Evolutionary conservation across 2,888 invertebrate species (phyloP).

Genomic region (Drosophila imparisetae): DNA sequence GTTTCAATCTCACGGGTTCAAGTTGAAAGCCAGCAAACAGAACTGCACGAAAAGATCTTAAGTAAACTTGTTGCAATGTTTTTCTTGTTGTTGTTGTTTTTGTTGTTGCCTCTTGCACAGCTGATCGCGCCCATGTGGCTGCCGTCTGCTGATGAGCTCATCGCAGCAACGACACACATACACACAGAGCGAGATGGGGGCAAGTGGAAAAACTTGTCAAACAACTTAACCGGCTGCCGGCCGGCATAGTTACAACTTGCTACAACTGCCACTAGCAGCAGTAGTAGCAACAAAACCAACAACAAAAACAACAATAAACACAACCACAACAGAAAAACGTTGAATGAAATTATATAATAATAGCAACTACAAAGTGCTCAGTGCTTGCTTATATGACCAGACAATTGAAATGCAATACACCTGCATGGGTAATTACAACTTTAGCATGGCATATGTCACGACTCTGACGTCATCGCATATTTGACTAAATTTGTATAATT

Average conservation of each 20-base stretch:
- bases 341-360: slow-evolving; percentile 75
- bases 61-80: not conserved
- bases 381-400: slow-evolving; percentile 37
- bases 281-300: slow-evolving; percentile 6
- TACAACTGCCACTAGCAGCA: slow-evolving; percentile 42
- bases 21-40: slow-evolving; percentile 47
- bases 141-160: slow-evolving; percentile 62
- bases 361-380: slow-evolving; percentile 25
- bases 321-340: slow-evolving; percentile 36
- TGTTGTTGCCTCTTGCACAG: slow-evolving; percentile 37
- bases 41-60: slow-evolving; percentile 40
- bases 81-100: not conserved
- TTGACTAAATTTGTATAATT: not conserved
- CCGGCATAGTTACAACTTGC: slow-evolving; percentile 67
- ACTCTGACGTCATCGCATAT: not conserved
- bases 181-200: slow-evolving; percentile 1
- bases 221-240: slow-evolving; percentile 75
- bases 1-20: slow-evolving; percentile 37
- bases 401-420: slow-evolving; percentile 44
- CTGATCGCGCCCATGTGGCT: slow-evolving; percentile 59
- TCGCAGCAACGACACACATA: slow-evolving; percentile 11
- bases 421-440: slow-evolving; percentile 1
- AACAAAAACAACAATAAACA: slow-evolving; percentile 5
- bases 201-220: slow-evolving; percentile 74
- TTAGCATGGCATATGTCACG: not conserved